Base-by-base conservation (phyloP, 2,888 invertebrate species). In the Xanthorhoe spadicearia region DNA sequence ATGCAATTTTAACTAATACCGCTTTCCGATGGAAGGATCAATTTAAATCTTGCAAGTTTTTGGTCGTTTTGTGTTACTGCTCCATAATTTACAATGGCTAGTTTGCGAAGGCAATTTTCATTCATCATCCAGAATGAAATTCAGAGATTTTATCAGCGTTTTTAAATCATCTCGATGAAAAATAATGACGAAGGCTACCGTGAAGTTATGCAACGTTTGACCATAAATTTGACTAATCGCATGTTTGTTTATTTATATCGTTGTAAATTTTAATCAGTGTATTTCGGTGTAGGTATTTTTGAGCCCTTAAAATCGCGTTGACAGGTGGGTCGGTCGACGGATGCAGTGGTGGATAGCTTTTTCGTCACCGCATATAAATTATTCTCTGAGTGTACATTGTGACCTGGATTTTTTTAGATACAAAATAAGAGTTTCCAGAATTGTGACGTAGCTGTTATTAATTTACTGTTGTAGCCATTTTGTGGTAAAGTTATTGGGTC, bases 381-480 rank as follows among this genome's bases (percentile, higher is more conserved):
- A 74, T 69, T 78, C 68, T 64, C 55, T 68, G 71, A 73, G 66
- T 70, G 68, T 77, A 74, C 70, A 64, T 67, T 58, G 74, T 78
- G 79, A 81, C 80, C 81, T 64, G 73, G 23, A 71, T 80, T 76
- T 78, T 43, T 78, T 77, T 70, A 73, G 57, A 76, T 73, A 70
- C 77, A 74, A 74, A 60, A 62, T 65, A 55, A 61, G 59, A 68
- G 68, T 74, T 81, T 78, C 73, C 76, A 68, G 75, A 79, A 79
- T 64, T 74, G 64, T 79, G 77, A 78, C 73, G 74, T 74, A 71
- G 66, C 57, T 69, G 54, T 71, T 75, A 76, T 65, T 77, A 74
- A 77, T 77, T 75, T 49, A 71, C 52, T 61, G 66, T 69, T 70
- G 72, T 69, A 65, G 71, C 74, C 58, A 56, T 61, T 68, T 15